Percentiles rank a stretch among this genome's conserved stretches.
Evolutionary conservation across 2,113 vertebrate genomes (phyloP).

Genomic region (Crocuta crocuta): DNA sequence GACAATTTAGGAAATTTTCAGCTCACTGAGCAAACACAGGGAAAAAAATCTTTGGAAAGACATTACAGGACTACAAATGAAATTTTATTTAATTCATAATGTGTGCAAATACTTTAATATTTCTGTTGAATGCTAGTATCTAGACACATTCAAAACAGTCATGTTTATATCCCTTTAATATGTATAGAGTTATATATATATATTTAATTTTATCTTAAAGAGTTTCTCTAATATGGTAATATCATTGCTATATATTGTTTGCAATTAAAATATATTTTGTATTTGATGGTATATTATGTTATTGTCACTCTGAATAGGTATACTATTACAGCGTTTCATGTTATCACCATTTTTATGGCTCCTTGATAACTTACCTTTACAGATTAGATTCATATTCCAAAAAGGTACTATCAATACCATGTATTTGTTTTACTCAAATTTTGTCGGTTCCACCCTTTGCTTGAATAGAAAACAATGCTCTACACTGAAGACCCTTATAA

Average conservation of each 20-base stretch:
- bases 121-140: slow-evolving; percentile 40
- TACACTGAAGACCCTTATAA: not conserved
- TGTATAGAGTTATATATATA: fast-evolving
- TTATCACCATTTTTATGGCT: not conserved
- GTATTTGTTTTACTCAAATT: not conserved
- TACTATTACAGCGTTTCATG: not conserved
- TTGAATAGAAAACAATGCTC: not conserved
- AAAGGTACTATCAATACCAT: not conserved
- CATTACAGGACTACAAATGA: slow-evolving; percentile 47
- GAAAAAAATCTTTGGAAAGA: slow-evolving; percentile 47
- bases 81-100: slow-evolving; percentile 72
- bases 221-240: not conserved
- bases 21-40: slow-evolving; percentile 67
- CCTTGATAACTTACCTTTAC: not conserved
- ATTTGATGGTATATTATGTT: not conserved
- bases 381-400: not conserved
- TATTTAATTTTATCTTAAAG: slow-evolving; percentile 9
- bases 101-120: slow-evolving; percentile 59
- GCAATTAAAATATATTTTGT: not conserved
- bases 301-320: not conserved
- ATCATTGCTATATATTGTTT: not conserved
- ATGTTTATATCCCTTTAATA: not conserved
- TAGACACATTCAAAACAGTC: slow-evolving; percentile 40
- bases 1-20: slow-evolving; percentile 77
- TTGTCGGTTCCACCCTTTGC: fast-evolving